phyloP scores from a whole-genome alignment of 1,140 invertebrate genomes.

The Luehdorfia chinensis region DNA sequence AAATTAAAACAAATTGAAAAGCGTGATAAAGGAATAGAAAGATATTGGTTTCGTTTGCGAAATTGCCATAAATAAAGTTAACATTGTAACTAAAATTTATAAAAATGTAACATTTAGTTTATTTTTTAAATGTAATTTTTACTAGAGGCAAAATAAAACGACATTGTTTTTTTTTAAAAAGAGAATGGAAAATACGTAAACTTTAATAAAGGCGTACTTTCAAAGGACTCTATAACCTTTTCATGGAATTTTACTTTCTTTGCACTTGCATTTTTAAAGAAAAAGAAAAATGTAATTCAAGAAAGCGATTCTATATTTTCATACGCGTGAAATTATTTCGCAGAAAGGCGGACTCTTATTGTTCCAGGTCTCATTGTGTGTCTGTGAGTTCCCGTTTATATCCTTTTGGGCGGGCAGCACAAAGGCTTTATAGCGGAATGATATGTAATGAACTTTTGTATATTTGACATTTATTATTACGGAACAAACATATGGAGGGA shows the following conservation, averaged over 20 bases:
- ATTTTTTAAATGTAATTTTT: no score
- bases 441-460: constrained; percentile 10
- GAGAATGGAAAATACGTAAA: no score
- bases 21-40: no score
- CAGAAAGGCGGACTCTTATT: constrained; percentile 9
- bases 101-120: no score
- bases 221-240: no score
- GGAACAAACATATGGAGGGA: neutral
- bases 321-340: constrained; percentile 14
- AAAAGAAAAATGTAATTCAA: constrained; percentile 2
- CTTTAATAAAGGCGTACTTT: no score
- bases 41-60: no score
- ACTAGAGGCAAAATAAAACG: no score
- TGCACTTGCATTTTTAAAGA: constrained; percentile 3
- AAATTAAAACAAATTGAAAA: no score
- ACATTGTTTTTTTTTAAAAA: no score
- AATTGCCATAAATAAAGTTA: no score
- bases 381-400: constrained; percentile 2
- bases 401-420: constrained; percentile 7
- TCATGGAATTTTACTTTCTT: constrained; percentile 3
- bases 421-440: neutral
- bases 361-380: constrained; percentile 10
- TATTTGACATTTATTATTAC: constrained; percentile 7
- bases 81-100: no score
- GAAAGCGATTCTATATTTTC: neutral